These are phyloP conservation scores for Mythimna loreyi DNA, from an alignment of 2,888 invertebrate species.

Conservation along the genomic window DNA sequence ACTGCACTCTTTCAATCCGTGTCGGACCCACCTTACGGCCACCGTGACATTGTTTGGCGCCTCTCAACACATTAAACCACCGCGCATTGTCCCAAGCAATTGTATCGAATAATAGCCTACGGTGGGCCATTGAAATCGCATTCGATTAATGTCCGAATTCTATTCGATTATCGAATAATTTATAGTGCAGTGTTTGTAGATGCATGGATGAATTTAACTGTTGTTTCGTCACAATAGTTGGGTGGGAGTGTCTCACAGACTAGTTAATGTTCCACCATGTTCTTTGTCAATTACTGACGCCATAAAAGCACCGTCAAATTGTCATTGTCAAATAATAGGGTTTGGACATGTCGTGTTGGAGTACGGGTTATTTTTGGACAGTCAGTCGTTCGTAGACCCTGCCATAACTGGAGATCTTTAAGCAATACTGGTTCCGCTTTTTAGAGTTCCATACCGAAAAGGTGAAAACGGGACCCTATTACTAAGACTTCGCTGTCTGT, in stretches of 20 bases:
- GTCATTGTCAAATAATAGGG: constrained; percentile 29
- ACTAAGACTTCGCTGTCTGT: no score
- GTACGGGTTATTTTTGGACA: neutral
- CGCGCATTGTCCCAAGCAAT: constrained; percentile 66
- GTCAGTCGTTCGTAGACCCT: neutral
- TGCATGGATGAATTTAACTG: constrained; percentile 54
- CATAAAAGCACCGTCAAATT: constrained; percentile 39
- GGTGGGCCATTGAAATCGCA: constrained; percentile 65
- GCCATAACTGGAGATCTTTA: neutral
- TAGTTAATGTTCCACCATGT: constrained; percentile 48
- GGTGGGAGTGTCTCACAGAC: constrained; percentile 54
- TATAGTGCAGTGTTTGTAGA: constrained; percentile 65
- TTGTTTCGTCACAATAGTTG: constrained; percentile 49
- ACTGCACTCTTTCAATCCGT: constrained; percentile 49
- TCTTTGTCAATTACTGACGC: constrained; percentile 33
- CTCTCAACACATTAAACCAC: constrained; percentile 64
- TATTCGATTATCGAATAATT: constrained; percentile 72
- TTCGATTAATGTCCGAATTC: constrained; percentile 70
- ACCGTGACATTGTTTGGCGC: constrained; percentile 70
- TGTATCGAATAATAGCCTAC: constrained; percentile 62
- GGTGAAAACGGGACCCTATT: no score
- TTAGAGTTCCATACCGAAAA: no score
- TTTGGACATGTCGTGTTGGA: constrained; percentile 14
- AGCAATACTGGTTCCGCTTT: neutral
- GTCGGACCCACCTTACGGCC: constrained; percentile 58